phyloP scores from a whole-genome alignment of 2,113 vertebrate species.

The Macquaria ambigua region DNA sequence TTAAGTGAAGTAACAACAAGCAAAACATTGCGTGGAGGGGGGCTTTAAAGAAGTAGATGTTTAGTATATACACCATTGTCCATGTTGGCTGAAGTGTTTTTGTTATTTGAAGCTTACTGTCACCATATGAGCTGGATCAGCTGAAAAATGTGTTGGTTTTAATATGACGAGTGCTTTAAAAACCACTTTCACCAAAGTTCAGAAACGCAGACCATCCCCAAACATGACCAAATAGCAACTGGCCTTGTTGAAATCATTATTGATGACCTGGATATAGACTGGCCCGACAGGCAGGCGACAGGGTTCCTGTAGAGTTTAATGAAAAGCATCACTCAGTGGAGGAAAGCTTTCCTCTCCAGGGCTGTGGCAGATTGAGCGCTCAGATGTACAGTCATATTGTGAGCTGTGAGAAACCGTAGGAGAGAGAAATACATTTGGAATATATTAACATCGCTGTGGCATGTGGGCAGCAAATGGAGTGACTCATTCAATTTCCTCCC shows the following conservation, averaged over 20 bases:
- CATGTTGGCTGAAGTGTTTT: neutral
- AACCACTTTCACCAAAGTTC: slow-evolving; percentile 17
- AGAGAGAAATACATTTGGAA: slow-evolving; percentile 72
- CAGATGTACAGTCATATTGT: slow-evolving; percentile 49
- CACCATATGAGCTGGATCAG: slow-evolving; percentile 24
- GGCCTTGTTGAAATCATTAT: slow-evolving; percentile 49
- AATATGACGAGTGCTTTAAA: neutral
- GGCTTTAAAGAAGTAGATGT: neutral
- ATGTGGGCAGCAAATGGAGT: slow-evolving; percentile 77
- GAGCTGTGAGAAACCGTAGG: slow-evolving; percentile 29
- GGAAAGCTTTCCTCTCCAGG: slow-evolving; percentile 55
- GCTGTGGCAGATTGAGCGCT: slow-evolving; percentile 46
- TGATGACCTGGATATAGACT: slow-evolving; percentile 57
- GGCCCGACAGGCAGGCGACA: slow-evolving; percentile 72
- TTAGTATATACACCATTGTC: neutral
- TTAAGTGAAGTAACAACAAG: neutral
- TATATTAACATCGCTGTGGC: slow-evolving; percentile 72
- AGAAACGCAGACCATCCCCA: slow-evolving; percentile 12
- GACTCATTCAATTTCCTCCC: slow-evolving; percentile 75
- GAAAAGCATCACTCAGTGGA: slow-evolving; percentile 69
- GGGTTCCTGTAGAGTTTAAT: slow-evolving; percentile 73
- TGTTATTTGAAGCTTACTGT: slow-evolving; percentile 7
- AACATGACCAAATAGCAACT: slow-evolving; percentile 48
- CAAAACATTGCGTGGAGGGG: neutral
- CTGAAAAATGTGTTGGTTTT: slow-evolving; percentile 14